These are phyloP conservation scores for Forbesichthys papilliferus DNA, from an alignment of 2,113 vertebrate species.

Conservation along the genomic window DNA sequence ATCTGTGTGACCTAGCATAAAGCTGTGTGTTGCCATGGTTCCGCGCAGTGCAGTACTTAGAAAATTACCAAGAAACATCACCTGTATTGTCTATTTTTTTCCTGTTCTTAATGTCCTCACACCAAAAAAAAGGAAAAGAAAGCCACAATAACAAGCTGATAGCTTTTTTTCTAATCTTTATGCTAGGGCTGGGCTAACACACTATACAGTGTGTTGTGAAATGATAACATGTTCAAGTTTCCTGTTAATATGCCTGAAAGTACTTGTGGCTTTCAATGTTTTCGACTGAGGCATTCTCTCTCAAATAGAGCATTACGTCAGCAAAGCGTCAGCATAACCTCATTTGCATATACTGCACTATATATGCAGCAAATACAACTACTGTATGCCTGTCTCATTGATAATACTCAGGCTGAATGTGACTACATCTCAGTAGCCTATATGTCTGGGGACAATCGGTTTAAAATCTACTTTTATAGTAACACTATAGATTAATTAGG, in stretches of 20 bases:
- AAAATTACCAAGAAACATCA: slow-evolving; percentile 14
- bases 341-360: background rate
- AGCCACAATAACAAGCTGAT: background rate
- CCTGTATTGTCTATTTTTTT: background rate
- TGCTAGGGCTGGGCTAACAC: background rate
- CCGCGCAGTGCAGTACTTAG: slow-evolving; percentile 7
- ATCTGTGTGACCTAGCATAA: slow-evolving; percentile 8
- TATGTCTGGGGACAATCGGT: too few species aligned
- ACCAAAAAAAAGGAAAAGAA: background rate
- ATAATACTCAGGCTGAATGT: too few species aligned
- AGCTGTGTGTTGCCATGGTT: slow-evolving; percentile 58
- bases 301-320: background rate
- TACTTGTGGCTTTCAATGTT: slow-evolving; percentile 5
- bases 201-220: slow-evolving; percentile 3
- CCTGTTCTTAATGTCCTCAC: background rate
- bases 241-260: slow-evolving; percentile 14
- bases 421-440: too few species aligned
- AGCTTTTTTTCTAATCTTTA: background rate
- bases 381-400: too few species aligned
- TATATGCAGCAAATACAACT: too few species aligned
- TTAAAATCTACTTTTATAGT: too few species aligned
- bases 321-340: background rate
- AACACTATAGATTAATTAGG: too few species aligned
- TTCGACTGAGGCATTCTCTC: slow-evolving; percentile 3
- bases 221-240: slow-evolving; percentile 49